Evolutionary conservation across 2,888 invertebrate species (phyloP).

Genomic region (Coleophora flavipennella): DNA sequence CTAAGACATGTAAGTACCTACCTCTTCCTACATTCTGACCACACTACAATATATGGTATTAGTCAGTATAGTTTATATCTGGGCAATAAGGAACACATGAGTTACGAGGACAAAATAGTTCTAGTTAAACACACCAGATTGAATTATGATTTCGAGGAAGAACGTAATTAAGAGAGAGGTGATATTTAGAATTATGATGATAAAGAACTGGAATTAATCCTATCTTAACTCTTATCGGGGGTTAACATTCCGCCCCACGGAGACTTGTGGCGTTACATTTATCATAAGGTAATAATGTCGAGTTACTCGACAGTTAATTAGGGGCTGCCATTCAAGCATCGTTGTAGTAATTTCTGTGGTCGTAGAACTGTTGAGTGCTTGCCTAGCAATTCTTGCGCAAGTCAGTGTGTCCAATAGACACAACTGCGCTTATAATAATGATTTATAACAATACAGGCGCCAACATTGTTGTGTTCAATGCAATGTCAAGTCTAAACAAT

Average conservation of each 20-base stretch:
- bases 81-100: too few relatives aligned
- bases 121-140: too few relatives aligned
- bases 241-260: conserved; percentile 12
- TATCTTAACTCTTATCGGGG: conserved; percentile 13
- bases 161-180: too few relatives aligned
- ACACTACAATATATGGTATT: too few relatives aligned
- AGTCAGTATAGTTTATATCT: too few relatives aligned
- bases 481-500: too few relatives aligned
- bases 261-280: conserved; percentile 24
- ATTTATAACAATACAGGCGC: conserved; percentile 42
- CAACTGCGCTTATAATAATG: conserved; percentile 40
- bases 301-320: conserved; percentile 68
- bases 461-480: conserved; percentile 4
- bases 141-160: too few relatives aligned
- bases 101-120: too few relatives aligned
- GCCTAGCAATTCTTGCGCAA: conserved; percentile 45
- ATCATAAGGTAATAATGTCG: conserved; percentile 45
- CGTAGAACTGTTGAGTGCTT: conserved; percentile 44
- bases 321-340: conserved; percentile 53
- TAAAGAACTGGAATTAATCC: conserved; percentile 1
- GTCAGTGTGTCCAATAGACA: conserved; percentile 41
- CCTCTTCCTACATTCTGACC: too few relatives aligned
- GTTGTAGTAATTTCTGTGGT: too few relatives aligned
- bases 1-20: too few relatives aligned
- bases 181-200: too few relatives aligned